Conservation (phyloP, 2,888 invertebrate genomes). For the Leptinotarsa rubiginosa region DNA sequence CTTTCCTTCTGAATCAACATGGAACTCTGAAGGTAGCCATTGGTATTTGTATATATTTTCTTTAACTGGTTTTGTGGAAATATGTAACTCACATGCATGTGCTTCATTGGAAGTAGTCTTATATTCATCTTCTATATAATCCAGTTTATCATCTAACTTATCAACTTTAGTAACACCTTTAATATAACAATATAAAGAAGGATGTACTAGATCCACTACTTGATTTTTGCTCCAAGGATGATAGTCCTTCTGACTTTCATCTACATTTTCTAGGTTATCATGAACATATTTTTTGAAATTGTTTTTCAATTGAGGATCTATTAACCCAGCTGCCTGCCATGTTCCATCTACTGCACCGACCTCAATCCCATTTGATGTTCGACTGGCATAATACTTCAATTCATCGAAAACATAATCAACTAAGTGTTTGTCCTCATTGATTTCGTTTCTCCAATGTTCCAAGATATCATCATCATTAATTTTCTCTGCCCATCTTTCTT, state of each 20-base stretch:
- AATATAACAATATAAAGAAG: not conserved
- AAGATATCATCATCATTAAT: not conserved
- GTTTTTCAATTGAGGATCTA: not conserved
- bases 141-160: slow-evolving; percentile 1
- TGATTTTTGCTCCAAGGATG: slow-evolving; percentile 9
- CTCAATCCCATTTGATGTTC: not conserved
- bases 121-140: not conserved
- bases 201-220: slow-evolving; percentile 4
- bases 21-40: slow-evolving; percentile 7
- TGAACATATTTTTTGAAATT: not conserved
- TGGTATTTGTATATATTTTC: not conserved
- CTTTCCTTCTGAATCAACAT: not conserved
- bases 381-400: slow-evolving; percentile 12
- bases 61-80: not conserved
- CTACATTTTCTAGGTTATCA: not conserved
- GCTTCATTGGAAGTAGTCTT: not conserved
- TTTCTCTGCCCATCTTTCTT: not conserved
- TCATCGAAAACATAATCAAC: slow-evolving; percentile 1
- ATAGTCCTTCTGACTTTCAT: slow-evolving; percentile 8
- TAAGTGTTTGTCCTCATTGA: not conserved
- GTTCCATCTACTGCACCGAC: slow-evolving; percentile 6
- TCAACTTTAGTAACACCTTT: slow-evolving; percentile 7
- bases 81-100: not conserved
- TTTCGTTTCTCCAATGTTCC: not conserved
- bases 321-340: not conserved